These are phyloP conservation scores for Mirounga angustirostris DNA, from an alignment of 2,113 vertebrate species.

Conservation along the genomic window DNA sequence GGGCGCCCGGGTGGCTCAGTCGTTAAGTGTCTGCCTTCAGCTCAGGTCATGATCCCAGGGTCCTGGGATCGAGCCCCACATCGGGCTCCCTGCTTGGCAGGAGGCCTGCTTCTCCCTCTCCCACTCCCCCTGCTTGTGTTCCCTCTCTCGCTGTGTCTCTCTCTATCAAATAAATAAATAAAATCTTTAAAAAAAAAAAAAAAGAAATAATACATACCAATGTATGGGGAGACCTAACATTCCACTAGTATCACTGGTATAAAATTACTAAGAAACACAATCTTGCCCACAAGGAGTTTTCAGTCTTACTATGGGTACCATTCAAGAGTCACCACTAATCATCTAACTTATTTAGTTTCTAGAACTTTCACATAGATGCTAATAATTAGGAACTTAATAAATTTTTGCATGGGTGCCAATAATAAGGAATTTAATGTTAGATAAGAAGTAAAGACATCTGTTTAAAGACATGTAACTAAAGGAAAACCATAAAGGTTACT, in stretches of 20 bases:
- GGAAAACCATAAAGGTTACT: slow-evolving; percentile 5
- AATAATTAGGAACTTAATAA: slow-evolving; percentile 21
- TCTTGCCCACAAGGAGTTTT: not conserved
- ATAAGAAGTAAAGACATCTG: not conserved
- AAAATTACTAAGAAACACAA: slow-evolving; percentile 13
- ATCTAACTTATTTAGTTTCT: not conserved
- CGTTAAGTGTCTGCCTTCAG: no score
- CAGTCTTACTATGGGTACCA: not conserved
- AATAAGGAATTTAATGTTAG: not conserved
- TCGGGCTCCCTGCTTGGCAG: no score
- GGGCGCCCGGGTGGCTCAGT: no score
- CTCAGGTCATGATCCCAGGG: no score
- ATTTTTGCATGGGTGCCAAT: not conserved
- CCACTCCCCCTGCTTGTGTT: no score
- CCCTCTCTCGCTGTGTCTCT: no score
- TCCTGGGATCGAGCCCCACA: no score
- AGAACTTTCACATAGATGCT: slow-evolving; percentile 28
- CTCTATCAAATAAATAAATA: no score
- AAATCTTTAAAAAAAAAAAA: no score
- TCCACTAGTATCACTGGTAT: not conserved
- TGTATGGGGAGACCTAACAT: not conserved
- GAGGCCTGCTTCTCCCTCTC: no score
- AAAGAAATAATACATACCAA: slow-evolving; percentile 30
- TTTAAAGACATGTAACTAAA: slow-evolving; percentile 50
- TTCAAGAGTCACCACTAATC: not conserved